Conservation (phyloP, 2,113 vertebrate species). For the Caranx melampygus region DNA sequence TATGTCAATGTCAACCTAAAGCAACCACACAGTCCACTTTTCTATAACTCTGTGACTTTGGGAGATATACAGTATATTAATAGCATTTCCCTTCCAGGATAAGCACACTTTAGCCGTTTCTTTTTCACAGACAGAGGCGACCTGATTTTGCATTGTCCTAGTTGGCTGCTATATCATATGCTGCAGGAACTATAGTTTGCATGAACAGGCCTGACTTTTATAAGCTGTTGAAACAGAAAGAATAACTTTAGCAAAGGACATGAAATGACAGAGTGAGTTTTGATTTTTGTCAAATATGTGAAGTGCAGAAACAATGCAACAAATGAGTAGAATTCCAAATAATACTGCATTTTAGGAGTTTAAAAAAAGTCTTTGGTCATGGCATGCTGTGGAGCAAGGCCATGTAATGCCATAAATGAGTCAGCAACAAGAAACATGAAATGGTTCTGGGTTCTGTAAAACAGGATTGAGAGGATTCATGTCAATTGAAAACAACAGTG, state of each 20-base stretch:
- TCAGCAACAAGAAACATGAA: background rate
- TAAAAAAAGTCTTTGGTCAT: no score
- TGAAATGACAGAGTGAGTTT: background rate
- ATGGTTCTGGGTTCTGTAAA: background rate
- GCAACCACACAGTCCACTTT: conserved; percentile 68
- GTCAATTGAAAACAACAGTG: conserved; percentile 1
- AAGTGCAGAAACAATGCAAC: background rate
- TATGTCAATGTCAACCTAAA: conserved; percentile 83
- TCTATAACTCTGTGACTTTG: conserved; percentile 81
- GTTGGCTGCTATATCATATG: conserved; percentile 66
- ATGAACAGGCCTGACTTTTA: background rate
- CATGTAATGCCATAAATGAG: background rate
- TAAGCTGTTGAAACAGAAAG: conserved; percentile 7
- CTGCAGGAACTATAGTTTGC: conserved; percentile 48
- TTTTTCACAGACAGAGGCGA: conserved; percentile 77
- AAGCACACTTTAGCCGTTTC: conserved; percentile 75
- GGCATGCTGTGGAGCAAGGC: background rate
- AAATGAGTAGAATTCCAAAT: background rate
- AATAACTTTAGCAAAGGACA: background rate
- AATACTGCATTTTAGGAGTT: no score
- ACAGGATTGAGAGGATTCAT: background rate
- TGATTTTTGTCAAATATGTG: background rate
- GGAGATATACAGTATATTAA: conserved; percentile 79
- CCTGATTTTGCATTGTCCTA: conserved; percentile 84
- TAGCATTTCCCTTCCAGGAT: conserved; percentile 83